Percentiles rank a stretch among this genome's conserved stretches.
Evolutionary conservation across 92 coral and sea anemone genomes (phyloP).

Genomic region (Parazoanthus atlanticus): DNA sequence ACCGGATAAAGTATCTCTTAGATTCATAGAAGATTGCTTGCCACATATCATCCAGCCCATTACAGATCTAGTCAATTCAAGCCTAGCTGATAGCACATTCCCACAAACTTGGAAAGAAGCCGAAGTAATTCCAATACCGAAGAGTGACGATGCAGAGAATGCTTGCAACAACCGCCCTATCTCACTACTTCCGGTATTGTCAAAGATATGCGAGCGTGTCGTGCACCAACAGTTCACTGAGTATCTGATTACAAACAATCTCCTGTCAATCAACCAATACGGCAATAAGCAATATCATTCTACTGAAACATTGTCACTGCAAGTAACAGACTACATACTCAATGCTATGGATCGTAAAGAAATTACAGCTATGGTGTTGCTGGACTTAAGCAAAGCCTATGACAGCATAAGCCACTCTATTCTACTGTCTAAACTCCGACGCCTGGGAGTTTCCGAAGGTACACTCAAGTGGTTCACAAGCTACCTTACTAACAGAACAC

Average conservation of each 20-base stretch:
- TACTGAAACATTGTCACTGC: constrained; percentile 28
- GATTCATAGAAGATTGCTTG: constrained; percentile 32
- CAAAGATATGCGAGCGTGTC: constrained; percentile 41
- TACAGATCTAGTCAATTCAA: constrained; percentile 28
- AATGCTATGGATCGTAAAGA: constrained; percentile 32
- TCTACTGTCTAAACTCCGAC: constrained; percentile 24
- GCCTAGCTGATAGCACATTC: neutral
- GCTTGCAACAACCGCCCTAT: constrained; percentile 57
- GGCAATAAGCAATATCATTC: constrained; percentile 19
- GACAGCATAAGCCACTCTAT: constrained; percentile 45
- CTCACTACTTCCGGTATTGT: constrained; percentile 50
- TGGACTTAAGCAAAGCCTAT: constrained; percentile 23
- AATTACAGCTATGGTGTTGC: constrained; percentile 48
- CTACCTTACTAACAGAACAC: constrained; percentile 27
- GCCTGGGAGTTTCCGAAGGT: constrained; percentile 18
- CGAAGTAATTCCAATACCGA: constrained; percentile 37
- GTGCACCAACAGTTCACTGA: constrained; percentile 35
- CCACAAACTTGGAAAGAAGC: constrained; percentile 48
- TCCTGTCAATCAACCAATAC: constrained; percentile 10
- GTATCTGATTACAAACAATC: constrained; percentile 4
- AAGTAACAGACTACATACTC: constrained; percentile 27
- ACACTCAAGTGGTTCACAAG: constrained; percentile 33
- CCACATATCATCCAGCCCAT: constrained; percentile 8
- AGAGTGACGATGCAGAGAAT: constrained; percentile 41
- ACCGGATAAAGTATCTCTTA: constrained; percentile 29